A percentile compares a stretch with the other conserved stretches of the same genome.
Evolutionary conservation across 2,888 invertebrate genomes (phyloP).

Genomic region (Yponomeuta plumbellus): DNA sequence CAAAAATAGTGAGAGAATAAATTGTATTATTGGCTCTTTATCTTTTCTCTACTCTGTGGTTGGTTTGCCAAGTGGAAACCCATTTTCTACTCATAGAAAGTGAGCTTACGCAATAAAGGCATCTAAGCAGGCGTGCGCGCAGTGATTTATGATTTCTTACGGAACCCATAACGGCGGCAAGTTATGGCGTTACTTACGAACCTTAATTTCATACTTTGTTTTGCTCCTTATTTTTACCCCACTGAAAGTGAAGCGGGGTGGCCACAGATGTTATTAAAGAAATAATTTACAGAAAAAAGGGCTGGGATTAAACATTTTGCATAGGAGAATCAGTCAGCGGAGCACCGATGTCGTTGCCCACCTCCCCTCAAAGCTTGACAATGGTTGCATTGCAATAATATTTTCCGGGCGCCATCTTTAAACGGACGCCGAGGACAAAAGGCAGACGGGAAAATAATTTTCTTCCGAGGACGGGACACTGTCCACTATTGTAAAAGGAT

Average conservation of each 20-base stretch:
- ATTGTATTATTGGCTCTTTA: neutral
- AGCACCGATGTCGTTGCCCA: slow-evolving; percentile 22
- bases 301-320: slow-evolving; percentile 1
- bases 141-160: slow-evolving; percentile 14
- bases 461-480: slow-evolving; percentile 50
- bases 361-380: slow-evolving; percentile 29
- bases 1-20: neutral
- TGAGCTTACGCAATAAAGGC: slow-evolving; percentile 17
- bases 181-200: slow-evolving; percentile 14
- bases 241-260: slow-evolving; percentile 26
- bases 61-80: neutral
- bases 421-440: slow-evolving; percentile 49
- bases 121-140: slow-evolving; percentile 8
- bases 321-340: slow-evolving; percentile 14
- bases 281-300: slow-evolving; percentile 3
- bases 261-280: neutral
- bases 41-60: neutral
- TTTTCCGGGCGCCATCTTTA: slow-evolving; percentile 45
- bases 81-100: slow-evolving; percentile 13
- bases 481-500: slow-evolving; percentile 66
- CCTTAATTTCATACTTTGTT: slow-evolving; percentile 27
- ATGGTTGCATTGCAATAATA: slow-evolving; percentile 39
- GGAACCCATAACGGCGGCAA: slow-evolving; percentile 4
- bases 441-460: slow-evolving; percentile 62
- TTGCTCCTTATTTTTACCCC: slow-evolving; percentile 20